These are phyloP conservation scores for Gorsachius magnificus DNA, from an alignment of 2,797 vertebrate genomes.

Conservation along the genomic window DNA sequence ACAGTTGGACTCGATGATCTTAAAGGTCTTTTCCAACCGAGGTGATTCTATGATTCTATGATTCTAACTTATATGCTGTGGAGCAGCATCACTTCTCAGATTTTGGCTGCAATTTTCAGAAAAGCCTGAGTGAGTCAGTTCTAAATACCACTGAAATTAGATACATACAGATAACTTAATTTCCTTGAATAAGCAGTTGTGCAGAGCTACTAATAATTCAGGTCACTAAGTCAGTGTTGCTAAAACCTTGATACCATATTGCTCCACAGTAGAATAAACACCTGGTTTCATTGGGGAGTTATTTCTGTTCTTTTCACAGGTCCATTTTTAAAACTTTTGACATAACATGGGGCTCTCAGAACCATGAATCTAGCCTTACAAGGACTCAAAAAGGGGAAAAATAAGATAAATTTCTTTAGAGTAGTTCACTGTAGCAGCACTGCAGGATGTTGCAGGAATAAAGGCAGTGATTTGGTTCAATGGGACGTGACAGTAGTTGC, in stretches of 20 bases:
- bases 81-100: not conserved
- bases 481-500: not conserved
- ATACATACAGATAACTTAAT: not conserved
- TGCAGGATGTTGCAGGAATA: not conserved
- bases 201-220: not conserved
- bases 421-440: not conserved
- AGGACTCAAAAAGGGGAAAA: not conserved
- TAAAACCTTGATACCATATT: not conserved
- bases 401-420: not conserved
- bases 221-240: not conserved
- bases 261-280: not conserved
- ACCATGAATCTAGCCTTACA: not conserved
- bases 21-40: no score
- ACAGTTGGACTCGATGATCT: no score
- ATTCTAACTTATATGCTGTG: not conserved
- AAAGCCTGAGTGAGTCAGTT: not conserved
- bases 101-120: not conserved
- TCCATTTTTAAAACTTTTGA: not conserved
- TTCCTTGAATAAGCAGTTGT: not conserved
- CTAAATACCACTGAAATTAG: not conserved
- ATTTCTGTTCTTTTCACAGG: not conserved
- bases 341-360: not conserved
- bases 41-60: no score
- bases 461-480: not conserved
- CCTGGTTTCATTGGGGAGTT: not conserved